A percentile compares a stretch with the other conserved stretches of the same genome.
Evolutionary conservation across 1,140 invertebrate species (phyloP).

Genomic region (Aphidius gifuensis): DNA sequence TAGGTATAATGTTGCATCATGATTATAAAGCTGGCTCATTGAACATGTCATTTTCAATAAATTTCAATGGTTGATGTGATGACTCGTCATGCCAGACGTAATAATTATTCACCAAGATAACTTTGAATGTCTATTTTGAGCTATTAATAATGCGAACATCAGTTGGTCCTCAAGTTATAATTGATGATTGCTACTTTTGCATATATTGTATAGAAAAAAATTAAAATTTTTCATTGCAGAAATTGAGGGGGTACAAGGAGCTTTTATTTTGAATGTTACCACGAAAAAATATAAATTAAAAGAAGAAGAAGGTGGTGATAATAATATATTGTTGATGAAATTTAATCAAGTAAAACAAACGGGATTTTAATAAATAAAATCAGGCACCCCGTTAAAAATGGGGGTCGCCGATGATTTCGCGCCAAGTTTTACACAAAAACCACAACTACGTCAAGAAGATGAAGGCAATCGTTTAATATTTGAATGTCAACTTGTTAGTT

Average conservation of each 20-base stretch:
- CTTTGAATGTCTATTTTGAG: conserved; percentile 47
- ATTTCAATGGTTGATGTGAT: conserved; percentile 1
- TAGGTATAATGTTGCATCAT: no score
- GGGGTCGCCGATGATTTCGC: conserved; percentile 90
- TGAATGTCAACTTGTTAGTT: conserved; percentile 86
- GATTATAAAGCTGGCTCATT: no score
- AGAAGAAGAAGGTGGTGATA: neutral
- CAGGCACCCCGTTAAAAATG: conserved; percentile 52
- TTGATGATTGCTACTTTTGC: no score
- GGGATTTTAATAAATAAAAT: neutral
- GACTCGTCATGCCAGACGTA: conserved; percentile 44
- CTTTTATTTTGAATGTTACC: conserved; percentile 12
- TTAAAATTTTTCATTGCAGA: conserved; percentile 1
- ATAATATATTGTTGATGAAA: neutral
- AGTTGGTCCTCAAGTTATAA: no score
- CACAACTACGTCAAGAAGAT: conserved; percentile 90
- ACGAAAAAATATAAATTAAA: neutral
- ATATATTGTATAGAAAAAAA: no score
- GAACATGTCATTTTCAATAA: no score
- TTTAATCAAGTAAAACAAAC: neutral
- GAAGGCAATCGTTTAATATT: conserved; percentile 93
- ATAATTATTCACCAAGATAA: conserved; percentile 54
- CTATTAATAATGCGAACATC: conserved; percentile 50
- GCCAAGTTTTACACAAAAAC: conserved; percentile 96
- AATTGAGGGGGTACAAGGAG: neutral